These are phyloP conservation scores for Silurus asotus DNA, from an alignment of 2,113 vertebrate genomes.

Conservation along the genomic window DNA sequence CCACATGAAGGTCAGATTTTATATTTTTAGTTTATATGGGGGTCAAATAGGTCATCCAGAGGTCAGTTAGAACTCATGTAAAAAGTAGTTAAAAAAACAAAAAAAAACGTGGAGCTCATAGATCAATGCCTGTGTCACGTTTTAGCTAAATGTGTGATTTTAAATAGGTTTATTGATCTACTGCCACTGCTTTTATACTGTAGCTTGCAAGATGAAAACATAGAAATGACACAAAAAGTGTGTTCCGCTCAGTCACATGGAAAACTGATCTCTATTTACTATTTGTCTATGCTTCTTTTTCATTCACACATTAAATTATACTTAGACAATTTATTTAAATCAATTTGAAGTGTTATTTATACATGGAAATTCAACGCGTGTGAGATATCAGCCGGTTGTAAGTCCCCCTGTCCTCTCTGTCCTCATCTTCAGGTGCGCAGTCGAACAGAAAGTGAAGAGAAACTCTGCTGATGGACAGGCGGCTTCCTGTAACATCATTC, in stretches of 20 bases:
- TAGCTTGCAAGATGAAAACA: neutral
- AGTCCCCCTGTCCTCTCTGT: conserved; percentile 15
- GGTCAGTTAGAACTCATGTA: neutral
- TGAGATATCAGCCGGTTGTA: too few relatives aligned
- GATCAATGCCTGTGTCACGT: neutral
- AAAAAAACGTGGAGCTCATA: neutral
- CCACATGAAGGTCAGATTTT: too few relatives aligned
- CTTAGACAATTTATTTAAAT: neutral
- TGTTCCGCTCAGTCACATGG: too few relatives aligned
- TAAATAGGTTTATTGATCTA: neutral
- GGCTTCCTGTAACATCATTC: conserved; percentile 81
- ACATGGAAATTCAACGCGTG: too few relatives aligned
- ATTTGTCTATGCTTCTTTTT: neutral
- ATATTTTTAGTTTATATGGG: too few relatives aligned
- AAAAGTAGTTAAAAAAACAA: neutral
- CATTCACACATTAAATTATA: neutral
- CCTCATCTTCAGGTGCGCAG: conserved; percentile 74
- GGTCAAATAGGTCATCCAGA: too few relatives aligned
- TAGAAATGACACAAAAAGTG: too few relatives aligned
- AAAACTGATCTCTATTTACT: too few relatives aligned
- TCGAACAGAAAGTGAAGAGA: conserved; percentile 83
- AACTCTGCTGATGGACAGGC: conserved; percentile 62
- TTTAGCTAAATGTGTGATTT: neutral
- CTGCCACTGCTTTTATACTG: neutral
- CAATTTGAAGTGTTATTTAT: neutral